Evolutionary conservation across 2,113 vertebrate species (phyloP), one percentile per base, ranked within the genome.

Genomic region (Megaptera novaeangliae): DNA sequence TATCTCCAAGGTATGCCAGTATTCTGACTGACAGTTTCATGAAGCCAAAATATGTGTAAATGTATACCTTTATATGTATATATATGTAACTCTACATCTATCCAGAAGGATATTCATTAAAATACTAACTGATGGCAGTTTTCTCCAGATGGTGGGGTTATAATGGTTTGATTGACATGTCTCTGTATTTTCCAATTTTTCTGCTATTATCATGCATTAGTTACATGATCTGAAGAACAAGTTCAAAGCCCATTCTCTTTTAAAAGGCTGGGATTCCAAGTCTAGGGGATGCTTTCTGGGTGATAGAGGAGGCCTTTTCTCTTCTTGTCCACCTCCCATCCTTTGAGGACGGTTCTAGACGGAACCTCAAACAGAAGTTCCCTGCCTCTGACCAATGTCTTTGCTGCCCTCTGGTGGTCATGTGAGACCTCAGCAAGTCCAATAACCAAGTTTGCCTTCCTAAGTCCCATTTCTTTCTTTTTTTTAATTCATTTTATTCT

Each of bases 381-480:
- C 61, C 46, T 18, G 57, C 63, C 31, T 84, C 74, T 86, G 61
- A 57, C 14, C 52, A 78, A 36, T 90, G 95, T 75, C 72, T 97
- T 89, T 97, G 89, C 98, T 97, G 94, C 97, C 94, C 96, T 95
- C 98, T 96, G 41, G 80, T 96, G 98, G 96, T 66, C 55, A 68
- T 61, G n/a, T 61, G 31, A 64, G 59, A 20, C 41, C 49, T 41
- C n/a, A 27, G 64, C 96, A 44, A 66, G 63, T 77, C 39, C 21
- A 57, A 49, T 4, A 12, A 64, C 20, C 31, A 78, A 8, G 8
- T 74, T 75, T 88, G 85, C 14, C 21, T 20, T 36, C 78, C n/a
- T 1, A 64, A 93, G 36, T 39, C 13, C 9, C 52, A 52, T 52
- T 52, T 52, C 52, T 52, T 52, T 52, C 39, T 52, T 52, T 49